phyloP scores from a whole-genome alignment of 1,140 invertebrate species.

The Patella vulgata region DNA sequence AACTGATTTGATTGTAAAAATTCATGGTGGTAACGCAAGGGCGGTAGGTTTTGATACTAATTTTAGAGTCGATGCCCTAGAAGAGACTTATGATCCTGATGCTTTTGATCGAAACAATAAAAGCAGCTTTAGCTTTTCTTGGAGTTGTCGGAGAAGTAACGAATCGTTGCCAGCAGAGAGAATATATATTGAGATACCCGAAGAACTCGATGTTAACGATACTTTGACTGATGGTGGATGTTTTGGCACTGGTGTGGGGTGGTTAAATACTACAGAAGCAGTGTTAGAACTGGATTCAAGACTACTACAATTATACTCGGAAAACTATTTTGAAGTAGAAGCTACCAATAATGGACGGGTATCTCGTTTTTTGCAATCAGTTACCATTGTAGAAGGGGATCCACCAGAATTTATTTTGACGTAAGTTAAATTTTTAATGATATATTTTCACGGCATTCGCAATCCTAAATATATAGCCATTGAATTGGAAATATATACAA shows the following conservation, averaged over 20 bases:
- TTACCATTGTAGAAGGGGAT: constrained; percentile 35
- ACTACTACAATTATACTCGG: constrained; percentile 24
- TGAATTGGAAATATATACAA: no score
- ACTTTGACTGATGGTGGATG: constrained; percentile 24
- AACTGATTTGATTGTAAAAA: constrained; percentile 27
- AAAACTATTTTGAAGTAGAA: constrained; percentile 33
- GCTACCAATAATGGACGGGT: constrained; percentile 23
- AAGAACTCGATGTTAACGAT: constrained; percentile 6
- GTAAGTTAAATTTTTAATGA: constrained; percentile 20
- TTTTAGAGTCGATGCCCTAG: constrained; percentile 28
- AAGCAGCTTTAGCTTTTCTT: constrained; percentile 28
- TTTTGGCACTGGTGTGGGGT: constrained; percentile 39
- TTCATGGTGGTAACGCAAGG: constrained; percentile 33
- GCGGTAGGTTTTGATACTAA: constrained; percentile 37
- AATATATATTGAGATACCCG: constrained; percentile 23
- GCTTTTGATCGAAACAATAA: constrained; percentile 7
- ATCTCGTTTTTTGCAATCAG: constrained; percentile 23
- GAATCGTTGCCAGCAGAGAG: constrained; percentile 15
- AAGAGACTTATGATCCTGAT: constrained; percentile 41
- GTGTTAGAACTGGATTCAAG: constrained; percentile 24
- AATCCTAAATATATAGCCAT: no score
- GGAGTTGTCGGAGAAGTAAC: constrained; percentile 30
- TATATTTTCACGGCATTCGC: no score
- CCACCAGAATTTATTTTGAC: constrained; percentile 30
- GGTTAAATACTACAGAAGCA: constrained; percentile 5